Evolutionary conservation across 1,140 invertebrate genomes (phyloP).

Genomic region (Adelges cooleyi): DNA sequence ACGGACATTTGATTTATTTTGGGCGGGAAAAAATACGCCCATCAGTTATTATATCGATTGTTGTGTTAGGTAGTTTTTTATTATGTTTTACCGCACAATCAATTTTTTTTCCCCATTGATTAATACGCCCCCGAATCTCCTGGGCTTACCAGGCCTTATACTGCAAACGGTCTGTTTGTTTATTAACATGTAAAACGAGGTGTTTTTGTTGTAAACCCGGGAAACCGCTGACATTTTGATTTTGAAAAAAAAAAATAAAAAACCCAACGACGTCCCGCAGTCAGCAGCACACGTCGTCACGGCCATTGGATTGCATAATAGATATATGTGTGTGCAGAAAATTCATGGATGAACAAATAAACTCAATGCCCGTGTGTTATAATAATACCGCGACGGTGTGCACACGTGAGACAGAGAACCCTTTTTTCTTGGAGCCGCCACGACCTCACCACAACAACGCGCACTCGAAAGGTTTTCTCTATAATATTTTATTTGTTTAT

Average conservation of each 20-base stretch:
- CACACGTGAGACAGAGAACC: conserved; percentile 13
- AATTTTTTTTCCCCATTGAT: no score
- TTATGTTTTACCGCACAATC: no score
- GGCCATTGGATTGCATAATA: conserved; percentile 12
- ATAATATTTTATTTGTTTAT: background rate
- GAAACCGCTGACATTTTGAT: conserved; percentile 22
- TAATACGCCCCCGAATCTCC: no score
- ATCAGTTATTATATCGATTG: no score
- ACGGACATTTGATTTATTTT: no score
- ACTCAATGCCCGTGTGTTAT: conserved; percentile 19
- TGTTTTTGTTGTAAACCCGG: background rate
- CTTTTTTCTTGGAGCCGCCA: conserved; percentile 18
- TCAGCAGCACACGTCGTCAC: conserved; percentile 22
- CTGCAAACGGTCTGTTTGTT: no score
- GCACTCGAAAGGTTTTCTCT: conserved; percentile 8
- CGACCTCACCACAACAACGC: background rate
- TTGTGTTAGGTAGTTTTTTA: no score
- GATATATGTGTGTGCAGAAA: conserved; percentile 1
- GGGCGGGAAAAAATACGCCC: no score
- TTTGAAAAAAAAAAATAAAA: conserved; percentile 5
- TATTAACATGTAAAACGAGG: no score
- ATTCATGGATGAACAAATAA: conserved; percentile 24
- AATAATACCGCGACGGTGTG: background rate
- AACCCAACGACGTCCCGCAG: background rate
- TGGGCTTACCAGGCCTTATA: no score